Percentiles rank a stretch among this genome's conserved stretches.
Conservation (phyloP, 2,888 invertebrate genomes). For the Busseola fusca region DNA sequence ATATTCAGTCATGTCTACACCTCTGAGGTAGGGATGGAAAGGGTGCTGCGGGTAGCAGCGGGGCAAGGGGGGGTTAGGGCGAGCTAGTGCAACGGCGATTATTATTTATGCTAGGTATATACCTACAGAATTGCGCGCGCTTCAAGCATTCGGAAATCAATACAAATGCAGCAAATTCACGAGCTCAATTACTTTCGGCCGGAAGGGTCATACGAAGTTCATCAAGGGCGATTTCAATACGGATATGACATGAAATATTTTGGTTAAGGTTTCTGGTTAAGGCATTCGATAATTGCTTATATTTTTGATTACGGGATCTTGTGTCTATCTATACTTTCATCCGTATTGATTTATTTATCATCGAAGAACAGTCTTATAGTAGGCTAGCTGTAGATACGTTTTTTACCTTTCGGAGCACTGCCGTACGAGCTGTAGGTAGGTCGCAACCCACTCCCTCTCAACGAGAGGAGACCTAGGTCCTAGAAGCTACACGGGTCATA, state of each 20-base stretch:
- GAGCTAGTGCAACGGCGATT: background rate
- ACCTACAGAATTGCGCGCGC: constrained; percentile 1
- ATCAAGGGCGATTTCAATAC: background rate
- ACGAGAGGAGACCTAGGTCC: too few relatives aligned
- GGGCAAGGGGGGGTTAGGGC: background rate
- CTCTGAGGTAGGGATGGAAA: background rate
- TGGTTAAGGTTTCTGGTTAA: too few relatives aligned
- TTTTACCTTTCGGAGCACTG: background rate
- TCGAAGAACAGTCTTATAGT: too few relatives aligned
- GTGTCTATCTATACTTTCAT: background rate
- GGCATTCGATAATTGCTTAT: background rate
- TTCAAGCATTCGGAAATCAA: constrained; percentile 2
- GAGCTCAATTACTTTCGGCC: background rate
- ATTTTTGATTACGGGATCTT: background rate
- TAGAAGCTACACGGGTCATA: too few relatives aligned
- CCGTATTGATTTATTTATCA: background rate
- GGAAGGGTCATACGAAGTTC: constrained; percentile 10
- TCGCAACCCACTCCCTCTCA: too few relatives aligned
- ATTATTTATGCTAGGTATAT: background rate
- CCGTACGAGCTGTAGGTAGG: too few relatives aligned
- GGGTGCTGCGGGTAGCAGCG: background rate
- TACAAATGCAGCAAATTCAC: constrained; percentile 17
- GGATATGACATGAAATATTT: background rate
- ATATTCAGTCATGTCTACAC: background rate
- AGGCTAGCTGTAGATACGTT: too few relatives aligned